Conservation (phyloP, 2,888 invertebrate species). For the Ceratothoa steindachneri region DNA sequence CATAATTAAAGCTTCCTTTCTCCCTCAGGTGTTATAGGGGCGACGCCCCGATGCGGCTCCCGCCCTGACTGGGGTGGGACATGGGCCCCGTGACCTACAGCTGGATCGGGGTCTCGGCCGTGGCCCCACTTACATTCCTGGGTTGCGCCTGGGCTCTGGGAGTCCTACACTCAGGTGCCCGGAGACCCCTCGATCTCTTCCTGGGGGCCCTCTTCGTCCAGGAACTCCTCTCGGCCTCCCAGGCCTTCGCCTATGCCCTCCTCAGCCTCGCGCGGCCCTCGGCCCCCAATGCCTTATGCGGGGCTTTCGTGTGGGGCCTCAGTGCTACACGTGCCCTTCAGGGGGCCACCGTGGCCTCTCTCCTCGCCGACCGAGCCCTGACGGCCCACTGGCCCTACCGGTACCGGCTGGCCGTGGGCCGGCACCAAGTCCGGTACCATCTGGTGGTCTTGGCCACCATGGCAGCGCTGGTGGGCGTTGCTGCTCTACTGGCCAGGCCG, state of each 20-base stretch:
- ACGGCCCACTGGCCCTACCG: constrained; percentile 52
- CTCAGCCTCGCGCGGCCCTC: constrained; percentile 48
- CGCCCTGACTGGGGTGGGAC: too few relatives aligned
- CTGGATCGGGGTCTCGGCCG: constrained; percentile 50
- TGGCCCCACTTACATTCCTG: constrained; percentile 50
- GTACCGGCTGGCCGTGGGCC: constrained; percentile 51
- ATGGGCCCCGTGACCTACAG: constrained; percentile 49
- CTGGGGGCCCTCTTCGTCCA: constrained; percentile 53
- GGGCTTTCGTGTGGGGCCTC: constrained; percentile 57
- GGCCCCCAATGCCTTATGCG: constrained; percentile 52
- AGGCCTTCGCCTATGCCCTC: constrained; percentile 49
- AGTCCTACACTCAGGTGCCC: constrained; percentile 58
- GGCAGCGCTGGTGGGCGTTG: constrained; percentile 58
- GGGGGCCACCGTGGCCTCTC: constrained; percentile 57
- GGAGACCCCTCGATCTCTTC: constrained; percentile 58
- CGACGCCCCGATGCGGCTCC: too few relatives aligned
- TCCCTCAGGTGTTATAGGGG: too few relatives aligned
- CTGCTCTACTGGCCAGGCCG: constrained; percentile 56
- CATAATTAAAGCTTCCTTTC: too few relatives aligned
- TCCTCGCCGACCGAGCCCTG: constrained; percentile 57
- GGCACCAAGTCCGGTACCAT: constrained; percentile 56
- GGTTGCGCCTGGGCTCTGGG: constrained; percentile 52
- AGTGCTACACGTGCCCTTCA: constrained; percentile 58
- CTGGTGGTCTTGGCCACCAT: constrained; percentile 58
- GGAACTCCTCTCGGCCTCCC: constrained; percentile 43